A percentile compares a stretch with the other conserved stretches of the same genome.
Conservation (phyloP, 2,797 vertebrate genomes). For the Naso thynnoides region DNA sequence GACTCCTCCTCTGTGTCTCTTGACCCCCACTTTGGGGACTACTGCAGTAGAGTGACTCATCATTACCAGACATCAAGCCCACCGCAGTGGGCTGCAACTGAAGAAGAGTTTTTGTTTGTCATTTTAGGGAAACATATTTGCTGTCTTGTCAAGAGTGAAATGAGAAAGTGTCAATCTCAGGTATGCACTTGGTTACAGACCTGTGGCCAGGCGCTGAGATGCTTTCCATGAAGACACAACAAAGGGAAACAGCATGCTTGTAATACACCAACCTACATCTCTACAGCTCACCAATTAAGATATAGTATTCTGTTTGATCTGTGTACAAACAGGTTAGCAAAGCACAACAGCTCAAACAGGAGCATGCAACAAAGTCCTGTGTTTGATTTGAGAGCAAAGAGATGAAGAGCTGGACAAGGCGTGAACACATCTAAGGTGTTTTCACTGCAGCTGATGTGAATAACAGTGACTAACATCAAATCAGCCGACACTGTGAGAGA, state of each 20-base stretch:
- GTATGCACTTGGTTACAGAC: not conserved
- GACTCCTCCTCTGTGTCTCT: too few relatives aligned
- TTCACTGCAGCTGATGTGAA: not conserved
- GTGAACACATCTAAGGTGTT: constrained; percentile 2
- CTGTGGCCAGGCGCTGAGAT: not conserved
- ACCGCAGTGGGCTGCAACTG: too few relatives aligned
- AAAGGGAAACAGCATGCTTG: not conserved
- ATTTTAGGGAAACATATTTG: too few relatives aligned
- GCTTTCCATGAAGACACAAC: not conserved
- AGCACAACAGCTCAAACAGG: not conserved
- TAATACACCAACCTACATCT: too few relatives aligned
- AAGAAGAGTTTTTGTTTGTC: too few relatives aligned
- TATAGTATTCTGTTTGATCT: not conserved
- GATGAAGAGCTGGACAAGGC: not conserved
- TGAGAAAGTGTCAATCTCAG: not conserved
- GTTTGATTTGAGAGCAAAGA: not conserved
- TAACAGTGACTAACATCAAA: not conserved
- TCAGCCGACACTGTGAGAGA: not conserved
- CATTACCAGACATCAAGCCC: too few relatives aligned
- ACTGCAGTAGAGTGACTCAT: too few relatives aligned
- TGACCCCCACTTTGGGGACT: too few relatives aligned
- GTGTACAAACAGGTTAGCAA: not conserved
- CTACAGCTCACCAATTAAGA: not conserved
- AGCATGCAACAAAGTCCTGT: not conserved
- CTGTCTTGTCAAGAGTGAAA: not conserved